phyloP scores from a whole-genome alignment of 2,797 vertebrate genomes.

The Rallus crepitans region DNA sequence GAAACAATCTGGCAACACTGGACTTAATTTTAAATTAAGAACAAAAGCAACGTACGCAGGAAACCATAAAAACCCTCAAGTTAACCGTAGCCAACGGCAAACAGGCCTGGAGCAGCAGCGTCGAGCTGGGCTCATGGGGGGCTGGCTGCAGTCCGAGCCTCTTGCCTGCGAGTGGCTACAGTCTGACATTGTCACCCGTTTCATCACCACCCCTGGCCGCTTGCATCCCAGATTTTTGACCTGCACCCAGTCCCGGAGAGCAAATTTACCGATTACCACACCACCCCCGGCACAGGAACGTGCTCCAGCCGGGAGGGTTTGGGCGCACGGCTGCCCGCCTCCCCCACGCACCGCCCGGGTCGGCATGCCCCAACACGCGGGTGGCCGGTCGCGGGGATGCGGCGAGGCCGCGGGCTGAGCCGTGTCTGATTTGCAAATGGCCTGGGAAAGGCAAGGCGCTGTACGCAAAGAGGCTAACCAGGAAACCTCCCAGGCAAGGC shows the following conservation, averaged over 20 bases:
- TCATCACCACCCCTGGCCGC: not conserved
- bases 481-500: not conserved
- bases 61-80: conserved; percentile 79
- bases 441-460: not conserved
- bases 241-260: not conserved
- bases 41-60: conserved; percentile 73
- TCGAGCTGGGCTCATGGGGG: not conserved
- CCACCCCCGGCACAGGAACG: fast-evolving
- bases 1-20: not conserved
- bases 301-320: too few relatives aligned
- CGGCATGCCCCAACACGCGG: not conserved
- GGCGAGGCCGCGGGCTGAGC: not conserved
- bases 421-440: not conserved
- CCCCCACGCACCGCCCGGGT: fast-evolving
- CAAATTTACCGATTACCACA: not conserved
- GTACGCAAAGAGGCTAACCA: not conserved
- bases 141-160: not conserved
- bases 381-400: too few relatives aligned
- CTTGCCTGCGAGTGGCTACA: not conserved
- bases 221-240: not conserved
- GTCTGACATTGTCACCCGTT: not conserved
- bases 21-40: not conserved
- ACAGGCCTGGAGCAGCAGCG: not conserved
- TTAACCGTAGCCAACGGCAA: conserved; percentile 75
- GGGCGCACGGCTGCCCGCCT: not conserved